phyloP scores from a whole-genome alignment of 2,797 vertebrate genomes.

The Acanthurus leucopareius region DNA sequence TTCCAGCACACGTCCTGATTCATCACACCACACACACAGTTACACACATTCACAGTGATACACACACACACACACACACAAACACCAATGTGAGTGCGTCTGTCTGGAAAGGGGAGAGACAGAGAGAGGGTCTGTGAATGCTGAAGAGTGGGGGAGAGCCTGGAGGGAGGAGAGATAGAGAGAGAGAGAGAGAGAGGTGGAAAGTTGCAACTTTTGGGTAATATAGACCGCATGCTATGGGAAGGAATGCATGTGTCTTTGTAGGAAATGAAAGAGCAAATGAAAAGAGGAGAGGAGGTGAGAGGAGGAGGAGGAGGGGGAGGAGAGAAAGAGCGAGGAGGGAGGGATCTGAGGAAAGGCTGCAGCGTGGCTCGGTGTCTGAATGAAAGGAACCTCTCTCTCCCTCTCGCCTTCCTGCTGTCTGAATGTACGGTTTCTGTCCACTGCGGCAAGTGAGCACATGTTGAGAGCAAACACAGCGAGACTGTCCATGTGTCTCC shows the following conservation, averaged over 20 bases:
- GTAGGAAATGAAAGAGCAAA: slow-evolving; percentile 71
- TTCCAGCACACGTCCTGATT: slow-evolving; percentile 73
- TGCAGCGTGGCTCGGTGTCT: slow-evolving; percentile 83
- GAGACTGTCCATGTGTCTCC: slow-evolving; percentile 43
- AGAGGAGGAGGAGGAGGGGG: slow-evolving; percentile 66
- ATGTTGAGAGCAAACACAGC: slow-evolving; percentile 73
- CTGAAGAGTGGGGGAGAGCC: slow-evolving; percentile 39
- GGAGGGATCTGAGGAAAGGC: slow-evolving; percentile 73
- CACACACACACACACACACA: slow-evolving; percentile 42
- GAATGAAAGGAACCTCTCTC: slow-evolving; percentile 85
- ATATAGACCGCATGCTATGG: slow-evolving; percentile 75
- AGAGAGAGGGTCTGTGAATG: slow-evolving; percentile 75
- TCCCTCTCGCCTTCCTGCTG: slow-evolving; percentile 50
- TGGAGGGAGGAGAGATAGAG: slow-evolving; percentile 24
- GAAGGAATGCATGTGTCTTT: slow-evolving; percentile 79
- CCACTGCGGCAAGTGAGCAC: slow-evolving; percentile 68
- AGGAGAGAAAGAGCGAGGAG: slow-evolving; percentile 67
- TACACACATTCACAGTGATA: slow-evolving; percentile 51
- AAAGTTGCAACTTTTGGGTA: slow-evolving; percentile 78
- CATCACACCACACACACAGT: slow-evolving; percentile 59
- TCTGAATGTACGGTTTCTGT: slow-evolving; percentile 63
- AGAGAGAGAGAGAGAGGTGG: slow-evolving; percentile 55
- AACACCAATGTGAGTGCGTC: slow-evolving; percentile 51
- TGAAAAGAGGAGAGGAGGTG: slow-evolving; percentile 70
- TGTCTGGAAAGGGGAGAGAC: slow-evolving; percentile 72